Evolutionary conservation across 2,888 invertebrate genomes (phyloP), one percentile per base, ranked within the genome.

Genomic region (Cryptus viduatorius): DNA sequence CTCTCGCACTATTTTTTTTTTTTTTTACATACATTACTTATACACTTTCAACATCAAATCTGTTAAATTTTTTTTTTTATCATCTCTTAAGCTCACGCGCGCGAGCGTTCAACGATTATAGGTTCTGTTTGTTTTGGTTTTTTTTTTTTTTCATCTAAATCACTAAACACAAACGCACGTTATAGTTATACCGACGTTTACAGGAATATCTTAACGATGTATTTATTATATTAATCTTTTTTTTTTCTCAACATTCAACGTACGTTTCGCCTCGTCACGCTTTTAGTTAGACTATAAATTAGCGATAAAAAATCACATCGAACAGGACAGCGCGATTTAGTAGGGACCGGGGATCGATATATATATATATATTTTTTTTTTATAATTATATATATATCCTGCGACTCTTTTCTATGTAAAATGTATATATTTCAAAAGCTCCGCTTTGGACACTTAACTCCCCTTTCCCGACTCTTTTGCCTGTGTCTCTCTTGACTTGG

Each of bases 231-330:
- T 86, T 83, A 76, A 79, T 80, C 73, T 73, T 61, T 77, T 85
- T 77, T 67, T 84, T 88, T 87, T 84, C 75, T 83, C 79, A 88
- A 88, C 86, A 87, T 89, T 88, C 79, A 87, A 89, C 86, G 86
- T 88, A 88, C 87, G 87, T 83, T 72, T 86, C 71, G 75, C 83
- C 84, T 81, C 59, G 77, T 84, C 84, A 82, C 71, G 81, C 77
- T 85, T 86, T 82, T 83, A 80, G 83, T 84, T 87, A 88, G 80
- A 89, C 86, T 87, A 88, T 88, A 88, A 88, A 89, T 89, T 88
- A 88, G 88, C 90, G 79, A 90, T 89, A 90, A 90, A 90, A 89
- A 89, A 90, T 89, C 89, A 90, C 90, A 90, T 89, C 88, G 87
- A 90, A 88, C 87, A 87, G 88, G 89, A 89, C 87, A 89, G 85